These are phyloP conservation scores for Tupaia tana DNA, from an alignment of 2,113 vertebrate genomes.

Conservation along the genomic window DNA sequence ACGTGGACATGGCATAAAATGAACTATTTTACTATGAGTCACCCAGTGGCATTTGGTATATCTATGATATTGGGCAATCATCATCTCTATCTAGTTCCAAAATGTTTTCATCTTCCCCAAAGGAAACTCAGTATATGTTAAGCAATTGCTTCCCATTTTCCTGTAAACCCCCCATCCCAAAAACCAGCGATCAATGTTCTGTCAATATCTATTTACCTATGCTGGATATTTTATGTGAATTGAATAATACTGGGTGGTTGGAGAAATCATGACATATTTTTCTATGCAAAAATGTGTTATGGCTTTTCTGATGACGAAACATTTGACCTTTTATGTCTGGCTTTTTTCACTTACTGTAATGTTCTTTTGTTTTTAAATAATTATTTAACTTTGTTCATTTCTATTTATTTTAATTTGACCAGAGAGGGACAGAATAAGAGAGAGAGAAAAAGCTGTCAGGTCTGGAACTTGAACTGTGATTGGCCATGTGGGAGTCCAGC, in stretches of 20 bases:
- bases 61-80: not conserved
- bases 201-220: not conserved
- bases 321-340: not conserved
- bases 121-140: not conserved
- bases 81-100: not conserved
- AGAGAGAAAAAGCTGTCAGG: no score
- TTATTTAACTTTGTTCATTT: no score
- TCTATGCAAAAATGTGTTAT: no score
- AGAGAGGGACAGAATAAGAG: no score
- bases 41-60: not conserved
- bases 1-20: not conserved
- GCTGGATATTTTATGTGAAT: not conserved
- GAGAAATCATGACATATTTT: no score
- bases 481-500: no score
- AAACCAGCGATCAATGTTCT: not conserved
- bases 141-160: no score
- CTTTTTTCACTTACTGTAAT: no score
- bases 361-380: no score
- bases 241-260: not conserved
- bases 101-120: not conserved
- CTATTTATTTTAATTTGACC: no score
- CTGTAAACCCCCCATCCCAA: not conserved
- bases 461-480: no score
- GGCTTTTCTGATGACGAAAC: no score
- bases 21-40: not conserved